These are phyloP conservation scores for Cyanoderma ruficeps DNA, from an alignment of 2,113 vertebrate species.

Conservation along the genomic window DNA sequence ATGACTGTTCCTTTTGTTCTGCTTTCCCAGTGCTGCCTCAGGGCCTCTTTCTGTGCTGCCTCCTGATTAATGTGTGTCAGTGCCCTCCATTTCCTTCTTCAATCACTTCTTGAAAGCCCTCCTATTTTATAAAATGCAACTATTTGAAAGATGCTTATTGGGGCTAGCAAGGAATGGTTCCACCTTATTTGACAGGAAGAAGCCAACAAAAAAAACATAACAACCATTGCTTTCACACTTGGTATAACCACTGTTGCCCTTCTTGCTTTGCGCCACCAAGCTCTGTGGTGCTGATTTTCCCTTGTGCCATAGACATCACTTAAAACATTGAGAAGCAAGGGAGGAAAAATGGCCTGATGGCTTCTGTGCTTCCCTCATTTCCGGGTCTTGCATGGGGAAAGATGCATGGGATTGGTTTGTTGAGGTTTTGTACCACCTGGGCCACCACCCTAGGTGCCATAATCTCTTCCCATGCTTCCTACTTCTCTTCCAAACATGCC, in stretches of 20 bases:
- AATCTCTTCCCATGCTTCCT: neutral
- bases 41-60: constrained; percentile 29
- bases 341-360: neutral
- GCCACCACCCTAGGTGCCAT: neutral
- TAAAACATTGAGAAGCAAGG: neutral
- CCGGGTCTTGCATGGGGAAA: neutral
- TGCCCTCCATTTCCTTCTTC: constrained; percentile 65
- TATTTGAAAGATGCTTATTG: neutral
- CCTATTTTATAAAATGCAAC: constrained; percentile 26
- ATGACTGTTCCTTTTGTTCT: constrained; percentile 59
- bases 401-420: neutral
- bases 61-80: constrained; percentile 62
- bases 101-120: constrained; percentile 48
- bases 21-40: neutral
- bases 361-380: neutral
- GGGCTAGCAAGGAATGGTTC: neutral
- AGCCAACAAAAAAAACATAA: neutral
- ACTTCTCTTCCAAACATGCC: neutral
- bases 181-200: neutral
- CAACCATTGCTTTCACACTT: neutral
- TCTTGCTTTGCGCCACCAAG: neutral
- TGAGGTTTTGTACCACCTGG: neutral
- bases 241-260: neutral
- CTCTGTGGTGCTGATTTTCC: neutral
- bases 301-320: rapidly evolving